Conservation (phyloP, 2,797 vertebrate species). For the Hipposideros larvatus region DNA sequence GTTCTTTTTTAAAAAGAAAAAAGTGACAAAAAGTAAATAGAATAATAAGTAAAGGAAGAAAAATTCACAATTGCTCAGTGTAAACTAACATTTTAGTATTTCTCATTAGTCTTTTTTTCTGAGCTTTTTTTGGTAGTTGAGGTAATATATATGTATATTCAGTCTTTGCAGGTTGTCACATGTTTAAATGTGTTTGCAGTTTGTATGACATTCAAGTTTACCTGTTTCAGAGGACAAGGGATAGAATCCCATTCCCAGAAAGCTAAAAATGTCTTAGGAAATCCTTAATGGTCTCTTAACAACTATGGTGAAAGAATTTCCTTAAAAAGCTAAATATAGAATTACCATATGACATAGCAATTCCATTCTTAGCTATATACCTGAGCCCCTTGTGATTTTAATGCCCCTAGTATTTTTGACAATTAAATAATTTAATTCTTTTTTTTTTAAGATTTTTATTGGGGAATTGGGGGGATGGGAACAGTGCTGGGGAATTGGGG, state of each 20-base stretch:
- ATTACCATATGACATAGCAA: background rate
- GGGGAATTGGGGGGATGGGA: no score
- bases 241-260: constrained; percentile 23
- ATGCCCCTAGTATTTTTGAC: no score
- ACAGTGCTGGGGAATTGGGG: no score
- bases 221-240: background rate
- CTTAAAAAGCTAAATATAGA: background rate
- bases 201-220: constrained; percentile 41
- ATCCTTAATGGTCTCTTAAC: background rate
- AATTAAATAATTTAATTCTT: no score
- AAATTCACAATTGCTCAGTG: background rate
- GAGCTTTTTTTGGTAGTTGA: constrained; percentile 2
- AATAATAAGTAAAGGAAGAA: constrained; percentile 41
- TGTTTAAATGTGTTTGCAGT: constrained; percentile 53
- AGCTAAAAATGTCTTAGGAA: constrained; percentile 11
- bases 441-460: no score
- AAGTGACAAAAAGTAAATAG: background rate
- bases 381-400: background rate
- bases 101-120: constrained; percentile 51
- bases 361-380: background rate
- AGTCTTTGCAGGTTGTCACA: constrained; percentile 15
- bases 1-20: constrained; percentile 12
- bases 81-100: constrained; percentile 37
- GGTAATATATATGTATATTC: constrained; percentile 38
- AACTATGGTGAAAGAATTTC: background rate